phyloP scores from a whole-genome alignment of 1,140 invertebrate genomes.

The Acromyrmex echinatior region DNA sequence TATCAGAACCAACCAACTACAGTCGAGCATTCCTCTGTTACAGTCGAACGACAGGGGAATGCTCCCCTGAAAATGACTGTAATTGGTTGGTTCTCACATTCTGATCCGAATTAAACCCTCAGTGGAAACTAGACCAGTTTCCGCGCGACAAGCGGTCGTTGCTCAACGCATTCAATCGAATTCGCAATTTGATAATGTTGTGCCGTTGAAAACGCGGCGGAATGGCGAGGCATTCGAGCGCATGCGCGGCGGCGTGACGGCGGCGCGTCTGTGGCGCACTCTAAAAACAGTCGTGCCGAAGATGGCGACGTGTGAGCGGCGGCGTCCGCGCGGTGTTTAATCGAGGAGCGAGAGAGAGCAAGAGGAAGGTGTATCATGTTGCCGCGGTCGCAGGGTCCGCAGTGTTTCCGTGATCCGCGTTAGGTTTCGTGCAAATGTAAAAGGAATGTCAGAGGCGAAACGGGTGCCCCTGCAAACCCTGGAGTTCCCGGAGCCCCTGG shows the following conservation, averaged over 20 bases:
- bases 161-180: too few relatives aligned
- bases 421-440: slow-evolving; percentile 79
- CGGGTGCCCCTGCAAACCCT: slow-evolving; percentile 86
- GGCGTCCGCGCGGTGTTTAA: slow-evolving; percentile 79
- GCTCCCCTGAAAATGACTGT: too few relatives aligned
- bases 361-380: slow-evolving; percentile 76
- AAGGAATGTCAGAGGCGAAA: slow-evolving; percentile 87
- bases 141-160: too few relatives aligned
- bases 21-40: too few relatives aligned
- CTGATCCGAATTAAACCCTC: too few relatives aligned
- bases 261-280: slow-evolving; percentile 80
- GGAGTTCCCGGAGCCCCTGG: slow-evolving; percentile 82
- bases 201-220: neutral
- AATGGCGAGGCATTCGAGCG: neutral
- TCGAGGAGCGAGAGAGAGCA: slow-evolving; percentile 59
- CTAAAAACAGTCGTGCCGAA: slow-evolving; percentile 84
- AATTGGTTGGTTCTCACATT: too few relatives aligned
- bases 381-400: slow-evolving; percentile 73
- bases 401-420: slow-evolving; percentile 78
- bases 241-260: slow-evolving; percentile 46
- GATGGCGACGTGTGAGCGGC: slow-evolving; percentile 83
- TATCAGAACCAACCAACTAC: too few relatives aligned
- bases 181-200: too few relatives aligned
- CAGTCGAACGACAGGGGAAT: too few relatives aligned
- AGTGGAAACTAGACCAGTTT: too few relatives aligned